phyloP scores from a whole-genome alignment of 2,113 vertebrate genomes.

The Balaenoptera acutorostrata region DNA sequence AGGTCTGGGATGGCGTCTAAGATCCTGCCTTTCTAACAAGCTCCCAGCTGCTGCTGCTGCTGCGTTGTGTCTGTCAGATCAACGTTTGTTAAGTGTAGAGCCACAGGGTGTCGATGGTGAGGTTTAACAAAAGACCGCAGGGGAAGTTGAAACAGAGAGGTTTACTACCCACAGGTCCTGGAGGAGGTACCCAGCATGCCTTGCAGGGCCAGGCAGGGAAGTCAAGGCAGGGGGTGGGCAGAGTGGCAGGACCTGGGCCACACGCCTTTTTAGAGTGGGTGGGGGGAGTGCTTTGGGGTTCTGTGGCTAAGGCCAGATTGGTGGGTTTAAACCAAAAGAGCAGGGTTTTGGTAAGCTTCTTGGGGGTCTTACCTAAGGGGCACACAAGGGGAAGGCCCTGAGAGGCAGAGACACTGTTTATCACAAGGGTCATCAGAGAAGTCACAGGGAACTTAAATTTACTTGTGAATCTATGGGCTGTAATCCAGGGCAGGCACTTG shows the following conservation, averaged over 20 bases:
- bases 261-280: background rate
- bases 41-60: background rate
- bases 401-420: background rate
- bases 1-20: background rate
- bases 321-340: background rate
- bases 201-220: background rate
- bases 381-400: too few species aligned
- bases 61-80: background rate
- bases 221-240: background rate
- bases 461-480: background rate
- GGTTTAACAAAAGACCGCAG: background rate
- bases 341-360: background rate
- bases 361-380: background rate
- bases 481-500: rapidly evolving
- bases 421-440: background rate
- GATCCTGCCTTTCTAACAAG: background rate
- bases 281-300: background rate
- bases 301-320: background rate
- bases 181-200: background rate
- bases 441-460: background rate
- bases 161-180: background rate
- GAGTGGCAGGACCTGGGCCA: background rate
- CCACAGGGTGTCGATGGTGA: background rate
- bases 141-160: background rate
- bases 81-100: background rate